Base-by-base conservation (phyloP, 2,888 invertebrate genomes). In the Dugesia japonica region DNA sequence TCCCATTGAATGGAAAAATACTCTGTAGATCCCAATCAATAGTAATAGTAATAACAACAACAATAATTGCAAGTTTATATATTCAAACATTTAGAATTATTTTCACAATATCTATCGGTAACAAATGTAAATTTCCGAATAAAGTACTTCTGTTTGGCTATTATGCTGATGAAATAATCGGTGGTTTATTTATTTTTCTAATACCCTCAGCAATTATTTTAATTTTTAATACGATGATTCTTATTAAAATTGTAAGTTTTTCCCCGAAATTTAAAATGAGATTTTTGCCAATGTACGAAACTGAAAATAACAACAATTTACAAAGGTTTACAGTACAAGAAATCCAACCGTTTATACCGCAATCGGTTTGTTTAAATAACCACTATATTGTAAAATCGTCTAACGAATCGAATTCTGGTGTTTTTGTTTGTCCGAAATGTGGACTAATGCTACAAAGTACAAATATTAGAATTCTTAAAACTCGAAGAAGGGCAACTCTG, bases 101-200 rank as follows among this genome's bases (percentile, higher is more conserved):
- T 1, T 56, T 56, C 23, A 56, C 56, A 23, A 20, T 23, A 20
- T n/a, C 56, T 4, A 56, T 56, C 4, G 56, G 23, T 9, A 56
- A 56, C n/a, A n/a, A 23, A n/a, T 56, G 56, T 23, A 23, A 9
- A n/a, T 56, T 56, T 56, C n/a, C 9, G 4, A 20, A n/a, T n/a
- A 56, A 56, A 20, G 56, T 4, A 9, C 20, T 56, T n/a, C 23
- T 56, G 4, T 56, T 56, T 56, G 56, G 56, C 56, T 56, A 56
- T 56, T 56, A 20, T 20, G 56, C 56, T n/a, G 56, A 56, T 56
- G 56, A 56, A 56, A 56, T 56, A 56, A 56, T 56, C n/a, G 56
- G 56, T 9, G 56, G 56, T n/a, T 20, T 56, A n/a, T 56, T 56
- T 23, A 56, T 56, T 20, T 56, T 56, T 56, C 17, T 56, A 56